Evolutionary conservation across 2,888 invertebrate species (phyloP), one percentile per base, ranked within the genome.

Genomic region (Cheilosia impressa): DNA sequence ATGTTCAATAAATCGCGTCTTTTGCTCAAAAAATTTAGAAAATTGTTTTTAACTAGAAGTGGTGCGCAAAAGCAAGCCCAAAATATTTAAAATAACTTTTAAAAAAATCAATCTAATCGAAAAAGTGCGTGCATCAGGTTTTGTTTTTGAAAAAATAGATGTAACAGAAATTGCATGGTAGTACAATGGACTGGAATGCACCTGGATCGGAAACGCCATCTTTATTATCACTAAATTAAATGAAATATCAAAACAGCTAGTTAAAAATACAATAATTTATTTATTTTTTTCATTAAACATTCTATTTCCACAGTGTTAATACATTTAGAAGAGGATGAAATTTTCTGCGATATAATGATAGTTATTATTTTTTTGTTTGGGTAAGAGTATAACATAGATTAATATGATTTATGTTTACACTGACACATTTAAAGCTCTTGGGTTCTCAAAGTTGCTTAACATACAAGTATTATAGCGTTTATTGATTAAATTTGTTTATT

Each of bases 351-450:
- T 78, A 19, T 45, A 45, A 17, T 4, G 5, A 27, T 53, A 62
- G 22, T 53, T 62, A 45, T 78, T 60, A 57, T 34, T 76, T 77
- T 58, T 47, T 65, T 27, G 52, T 10, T 50, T 50, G 19, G 24
- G 22, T 58, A 50, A 78, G 43, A 83, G 63, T 83, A 78, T 78
- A 78, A 78, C 60, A 66, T 71, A 22, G 78, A 55, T 68, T 52
- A 5, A 47, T 78, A 69, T 47, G n/a, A 52, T 50, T 78, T 38
- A 66, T 73, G 68, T 63, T 83, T 68, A 83, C 79, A 79, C 73
- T 79, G 73, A 83, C 79, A 83, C 83, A 83, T 63, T 79, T 83
- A 83, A 83, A 83, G 83, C 83, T 83, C 79, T 83, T 73, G 63
- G 50, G 43, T 81, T 69, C 45, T 60, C 4, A 57, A 55, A 72